Percentiles rank a stretch among this genome's conserved stretches.
phyloP scores from a whole-genome alignment of 2,113 vertebrate species.

The Lycocorax pyrrhopterus region DNA sequence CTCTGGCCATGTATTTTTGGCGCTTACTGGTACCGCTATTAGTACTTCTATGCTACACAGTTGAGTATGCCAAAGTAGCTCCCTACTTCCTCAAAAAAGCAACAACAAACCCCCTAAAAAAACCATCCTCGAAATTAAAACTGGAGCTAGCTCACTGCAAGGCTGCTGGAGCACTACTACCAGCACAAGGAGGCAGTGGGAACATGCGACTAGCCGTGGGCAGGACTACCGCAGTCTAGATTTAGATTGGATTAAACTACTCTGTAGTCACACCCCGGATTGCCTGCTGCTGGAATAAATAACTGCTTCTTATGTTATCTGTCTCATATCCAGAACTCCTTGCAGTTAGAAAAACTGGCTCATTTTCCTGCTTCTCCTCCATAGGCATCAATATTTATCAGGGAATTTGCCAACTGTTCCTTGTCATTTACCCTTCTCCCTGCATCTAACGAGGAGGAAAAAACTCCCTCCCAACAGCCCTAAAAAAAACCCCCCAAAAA shows the following conservation, averaged over 20 bases:
- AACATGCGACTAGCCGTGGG: constrained; percentile 19
- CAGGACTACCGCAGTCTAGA: constrained; percentile 43
- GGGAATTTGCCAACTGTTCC: constrained; percentile 49
- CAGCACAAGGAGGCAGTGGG: constrained; percentile 40
- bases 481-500: rapidly evolving
- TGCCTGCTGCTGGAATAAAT: constrained; percentile 50
- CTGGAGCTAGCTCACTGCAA: not conserved
- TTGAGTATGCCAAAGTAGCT: not conserved
- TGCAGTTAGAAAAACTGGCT: constrained; percentile 29
- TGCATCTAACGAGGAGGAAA: not conserved
- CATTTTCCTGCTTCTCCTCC: constrained; percentile 28
- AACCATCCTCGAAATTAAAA: not conserved
- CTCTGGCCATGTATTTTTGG: not conserved
- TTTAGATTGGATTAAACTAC: constrained; percentile 58
- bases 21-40: not conserved
- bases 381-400: constrained; percentile 54
- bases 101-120: not conserved
- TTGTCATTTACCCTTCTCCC: constrained; percentile 29
- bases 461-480: not conserved
- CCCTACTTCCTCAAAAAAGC: not conserved
- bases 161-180: constrained; percentile 38
- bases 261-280: constrained; percentile 27
- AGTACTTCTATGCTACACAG: not conserved
- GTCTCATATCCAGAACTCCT: constrained; percentile 15
- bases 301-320: constrained; percentile 47